Base-by-base conservation (phyloP, 2,888 invertebrate species). In the Heliconius cydno region DNA sequence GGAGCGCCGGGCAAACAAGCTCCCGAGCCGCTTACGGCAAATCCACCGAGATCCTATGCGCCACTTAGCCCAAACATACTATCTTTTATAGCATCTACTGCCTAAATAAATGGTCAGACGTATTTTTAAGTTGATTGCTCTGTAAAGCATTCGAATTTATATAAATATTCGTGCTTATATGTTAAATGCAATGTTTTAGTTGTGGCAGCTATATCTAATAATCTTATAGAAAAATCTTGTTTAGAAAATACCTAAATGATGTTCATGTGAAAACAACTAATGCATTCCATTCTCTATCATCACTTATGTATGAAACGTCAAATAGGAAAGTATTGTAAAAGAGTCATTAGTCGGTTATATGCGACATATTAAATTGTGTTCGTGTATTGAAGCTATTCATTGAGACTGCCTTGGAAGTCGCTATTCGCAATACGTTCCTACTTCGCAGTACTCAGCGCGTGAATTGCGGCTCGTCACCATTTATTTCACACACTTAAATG, bases 1-100 rank as follows among this genome's bases (percentile, higher is more conserved):
- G 94, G 94, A 95, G 92, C 93, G 92, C 93, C 92, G 91, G 92
- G 94, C 94, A 94, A 94, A 94, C 94, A 94, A 92, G 93, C 93
- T 92, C 90, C 89, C 84, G 90, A 91, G 91, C 92, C 91, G 94
- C 94, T 94, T 94, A 93, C 87, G 90, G 90, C 89, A 94, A 95
- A 95, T 94, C 94, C 94, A 88, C 88, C 85, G 89, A 89, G 91
- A 93, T 93, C 92, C 92, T 85, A 87, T 92, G 90, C 92, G 88
- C 92, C 91, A 94, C 94, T 94, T 94, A 93, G 91, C 88, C 87
- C 87, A 86, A 86, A 89, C 90, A 85, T 90, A 89, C 89, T 86
- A 88, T 89, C 88, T 88, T 88, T 88, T 90, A 89, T 88, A 88
- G 84, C 78, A 73, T 81, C 78, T 78, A 66, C 81, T 72, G 72